A percentile compares a stretch with the other conserved stretches of the same genome.
phyloP scores from a whole-genome alignment of 2,888 invertebrate genomes.

The Pantelozetes paolii region DNA sequence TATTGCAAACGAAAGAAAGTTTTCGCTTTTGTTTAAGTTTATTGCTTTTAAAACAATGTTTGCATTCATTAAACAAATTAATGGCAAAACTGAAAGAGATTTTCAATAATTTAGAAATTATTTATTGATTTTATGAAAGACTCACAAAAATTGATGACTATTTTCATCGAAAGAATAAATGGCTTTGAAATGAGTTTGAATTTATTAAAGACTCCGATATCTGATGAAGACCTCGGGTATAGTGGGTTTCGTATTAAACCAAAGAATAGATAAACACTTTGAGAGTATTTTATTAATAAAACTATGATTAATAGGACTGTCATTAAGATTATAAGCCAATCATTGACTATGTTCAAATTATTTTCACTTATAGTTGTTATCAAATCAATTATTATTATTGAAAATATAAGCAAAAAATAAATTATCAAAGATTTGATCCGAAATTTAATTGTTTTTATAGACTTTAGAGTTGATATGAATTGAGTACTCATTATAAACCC shows the following conservation, averaged over 20 bases:
- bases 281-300: neutral
- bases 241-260: slow-evolving; percentile 16
- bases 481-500: slow-evolving; percentile 35
- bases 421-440: no score
- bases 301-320: neutral
- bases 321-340: neutral
- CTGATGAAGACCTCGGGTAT: slow-evolving; percentile 5
- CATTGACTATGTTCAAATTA: neutral
- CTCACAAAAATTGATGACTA: neutral
- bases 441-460: neutral
- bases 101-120: neutral
- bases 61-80: neutral
- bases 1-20: slow-evolving; percentile 8
- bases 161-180: neutral
- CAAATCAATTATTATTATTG: neutral
- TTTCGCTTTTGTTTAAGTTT: neutral
- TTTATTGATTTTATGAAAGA: neutral
- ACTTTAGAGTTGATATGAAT: neutral
- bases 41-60: neutral
- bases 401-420: no score
- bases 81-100: neutral
- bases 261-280: slow-evolving; percentile 20
- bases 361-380: neutral
- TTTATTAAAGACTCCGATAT: neutral
- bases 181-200: neutral